Percentiles rank a stretch among this genome's conserved stretches.
Conservation (phyloP, 1,140 invertebrate species). For the Drosophila pachea region DNA sequence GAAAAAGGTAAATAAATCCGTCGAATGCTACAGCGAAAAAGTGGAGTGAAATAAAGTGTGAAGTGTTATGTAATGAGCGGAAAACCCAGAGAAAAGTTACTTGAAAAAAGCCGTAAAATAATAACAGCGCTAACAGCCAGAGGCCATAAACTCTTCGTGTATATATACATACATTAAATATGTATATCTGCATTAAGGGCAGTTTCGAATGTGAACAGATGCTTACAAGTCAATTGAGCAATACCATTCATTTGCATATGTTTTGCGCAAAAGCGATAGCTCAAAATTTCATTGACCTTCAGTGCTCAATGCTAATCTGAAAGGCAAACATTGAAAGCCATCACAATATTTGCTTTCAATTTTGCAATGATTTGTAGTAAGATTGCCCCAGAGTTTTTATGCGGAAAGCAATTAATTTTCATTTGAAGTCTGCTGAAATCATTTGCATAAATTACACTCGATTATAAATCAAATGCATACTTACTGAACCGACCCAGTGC, state of each 20-base stretch:
- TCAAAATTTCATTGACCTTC: constrained; percentile 72
- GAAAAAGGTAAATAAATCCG: constrained; percentile 54
- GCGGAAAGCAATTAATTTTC: constrained; percentile 11
- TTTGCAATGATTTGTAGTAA: constrained; percentile 17
- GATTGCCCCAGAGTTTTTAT: not conserved
- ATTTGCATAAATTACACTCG: constrained; percentile 17
- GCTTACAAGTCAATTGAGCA: constrained; percentile 25
- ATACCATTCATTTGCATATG: constrained; percentile 51
- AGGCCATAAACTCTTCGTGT: not conserved
- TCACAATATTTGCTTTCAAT: constrained; percentile 20
- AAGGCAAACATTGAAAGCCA: constrained; percentile 50
- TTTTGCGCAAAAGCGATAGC: constrained; percentile 50
- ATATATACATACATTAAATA: constrained; percentile 4
- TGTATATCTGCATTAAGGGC: not conserved
- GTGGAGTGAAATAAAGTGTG: constrained; percentile 71
- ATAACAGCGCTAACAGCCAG: constrained; percentile 22
- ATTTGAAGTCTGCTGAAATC: constrained; percentile 3
- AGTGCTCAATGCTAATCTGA: constrained; percentile 54
- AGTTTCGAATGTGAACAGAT: constrained; percentile 6
- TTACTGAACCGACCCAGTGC: constrained; percentile 13
- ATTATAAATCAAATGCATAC: constrained; percentile 4
- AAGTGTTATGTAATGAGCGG: constrained; percentile 57
- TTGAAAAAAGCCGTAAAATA: constrained; percentile 19
- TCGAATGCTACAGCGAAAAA: constrained; percentile 6
- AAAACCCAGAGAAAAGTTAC: constrained; percentile 40